Evolutionary conservation across 2,797 vertebrate species (phyloP), one percentile per base, ranked within the genome.

Genomic region (Lagodon rhomboides): DNA sequence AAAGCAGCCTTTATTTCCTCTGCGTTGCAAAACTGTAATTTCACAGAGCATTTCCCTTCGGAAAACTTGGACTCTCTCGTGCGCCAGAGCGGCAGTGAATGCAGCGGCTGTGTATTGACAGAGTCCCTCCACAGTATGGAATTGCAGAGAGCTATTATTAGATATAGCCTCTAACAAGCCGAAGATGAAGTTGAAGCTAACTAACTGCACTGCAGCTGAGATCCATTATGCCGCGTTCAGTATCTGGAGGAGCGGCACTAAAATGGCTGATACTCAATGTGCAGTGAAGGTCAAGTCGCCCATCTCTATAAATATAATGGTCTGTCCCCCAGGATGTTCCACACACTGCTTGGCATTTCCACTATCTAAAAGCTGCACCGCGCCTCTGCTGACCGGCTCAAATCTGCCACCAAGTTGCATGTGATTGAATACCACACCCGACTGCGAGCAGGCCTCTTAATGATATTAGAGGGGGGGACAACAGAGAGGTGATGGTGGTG

Each of bases 281-380:
- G 92, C 91, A 90, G 91, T 95, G 93, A 96, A 96, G 95, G 95
- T 95, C 94, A 94, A 95, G 92, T 91, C 87, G 81, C 84, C 90
- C 78, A 77, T 89, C 89, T 92, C 94, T 95, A 95, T 94, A 95
- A 95, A 96, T 95, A 95, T 93, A 92, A 93, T 89, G 91, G 92
- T 94, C 92, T 93, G 91, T 93, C 93, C 94, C 95, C 89, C 91
- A 82, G 93, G 94, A 94, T 91, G 89, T 84, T 92, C 90, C 91
- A 83, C 90, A 83, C 90, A 73, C 82, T 64, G 89, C 87, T 69
- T 79, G 93, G 91, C 93, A 93, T 94, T 94, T 94, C 92, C 91
- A 92, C 88, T 81, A 89, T 92, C 91, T 87, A 69, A 92, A 92
- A 91, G 90, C 93, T 56, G 64, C 80, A 75, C 79, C 55, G 12